Conservation (phyloP, 2,888 invertebrate species). For the Adela reaumurella region DNA sequence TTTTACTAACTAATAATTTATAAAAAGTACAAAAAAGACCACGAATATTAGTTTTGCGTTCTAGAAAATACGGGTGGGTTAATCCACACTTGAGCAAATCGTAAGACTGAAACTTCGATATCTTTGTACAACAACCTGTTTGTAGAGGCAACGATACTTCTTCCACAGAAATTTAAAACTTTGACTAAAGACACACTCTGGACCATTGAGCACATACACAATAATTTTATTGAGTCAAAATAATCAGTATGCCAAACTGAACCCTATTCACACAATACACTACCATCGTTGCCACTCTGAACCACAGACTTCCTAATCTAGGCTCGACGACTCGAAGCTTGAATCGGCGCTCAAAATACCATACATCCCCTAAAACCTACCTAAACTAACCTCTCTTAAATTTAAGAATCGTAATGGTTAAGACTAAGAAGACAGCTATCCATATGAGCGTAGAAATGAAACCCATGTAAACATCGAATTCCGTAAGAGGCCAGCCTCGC, state of each 20-base stretch:
- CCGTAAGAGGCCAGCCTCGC: slow-evolving; percentile 79
- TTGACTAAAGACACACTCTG: too few relatives aligned
- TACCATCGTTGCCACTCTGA: too few relatives aligned
- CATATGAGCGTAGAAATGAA: slow-evolving; percentile 82
- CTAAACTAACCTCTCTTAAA: slow-evolving; percentile 70
- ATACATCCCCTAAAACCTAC: too few relatives aligned
- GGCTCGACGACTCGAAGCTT: too few relatives aligned
- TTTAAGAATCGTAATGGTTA: slow-evolving; percentile 76
- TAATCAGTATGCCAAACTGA: neutral
- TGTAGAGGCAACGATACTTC: neutral
- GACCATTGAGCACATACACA: too few relatives aligned
- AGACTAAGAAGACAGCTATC: slow-evolving; percentile 78
- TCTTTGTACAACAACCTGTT: neutral
- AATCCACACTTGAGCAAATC: neutral
- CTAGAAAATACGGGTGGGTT: neutral
- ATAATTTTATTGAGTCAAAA: slow-evolving; percentile 7
- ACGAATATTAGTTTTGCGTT: neutral
- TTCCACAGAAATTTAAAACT: too few relatives aligned
- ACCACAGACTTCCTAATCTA: too few relatives aligned
- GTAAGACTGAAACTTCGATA: neutral
- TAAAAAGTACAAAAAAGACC: neutral
- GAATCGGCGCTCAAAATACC: too few relatives aligned
- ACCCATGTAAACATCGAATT: slow-evolving; percentile 83
- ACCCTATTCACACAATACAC: neutral
- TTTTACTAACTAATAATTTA: neutral